Evolutionary conservation across 1,140 invertebrate species (phyloP), one percentile per base, ranked within the genome.

Genomic region (Teleogryllus occipitalis): DNA sequence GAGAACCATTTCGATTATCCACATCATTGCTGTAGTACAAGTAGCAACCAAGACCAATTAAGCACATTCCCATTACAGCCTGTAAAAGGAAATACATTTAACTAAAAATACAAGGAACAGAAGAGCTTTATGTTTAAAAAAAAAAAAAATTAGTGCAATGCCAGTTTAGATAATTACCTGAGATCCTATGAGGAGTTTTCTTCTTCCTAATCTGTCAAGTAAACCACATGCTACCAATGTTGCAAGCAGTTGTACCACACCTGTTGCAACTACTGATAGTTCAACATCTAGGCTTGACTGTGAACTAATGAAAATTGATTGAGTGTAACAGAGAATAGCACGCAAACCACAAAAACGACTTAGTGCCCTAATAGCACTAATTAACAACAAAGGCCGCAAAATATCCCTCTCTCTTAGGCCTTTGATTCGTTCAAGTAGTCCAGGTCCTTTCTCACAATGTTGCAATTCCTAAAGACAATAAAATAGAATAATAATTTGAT

Each of bases 131-230:
- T 1, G 1, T 39, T 39, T 39, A 39, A 39, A 39, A 39, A 2
- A 5, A 39, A 8, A 47, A 3, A 27, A 77, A n/a, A 7, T 18
- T 77, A 27, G 10, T 15, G 47, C 8, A n/a, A 47, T 77, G 0
- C 10, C n/a, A 77, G 76, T 77, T 46, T 77, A 77, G 1, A 27
- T 8, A 39, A 14, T 75, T 75, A 81, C 78, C 78, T 81, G 81
- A 15, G 84, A 85, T 47, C 84, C 78, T 8, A 87, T 82, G 7
- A 89, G 82, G 7, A 89, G 82, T 77, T 84, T 85, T 39, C 86
- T 81, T 80, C 88, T 77, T 15, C 88, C 88, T 10, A 84, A 82
- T 73, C 83, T 84, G 80, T 89, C 89, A 80, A 89, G 87, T 22
- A 88, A 77, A 18, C 84, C 72, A 46, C 82, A 80, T 10, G 83